These are phyloP conservation scores for Lycopodina hypogea DNA, from an alignment of 37 sponge, comb jelly and placozoan species.

Conservation along the genomic window DNA sequence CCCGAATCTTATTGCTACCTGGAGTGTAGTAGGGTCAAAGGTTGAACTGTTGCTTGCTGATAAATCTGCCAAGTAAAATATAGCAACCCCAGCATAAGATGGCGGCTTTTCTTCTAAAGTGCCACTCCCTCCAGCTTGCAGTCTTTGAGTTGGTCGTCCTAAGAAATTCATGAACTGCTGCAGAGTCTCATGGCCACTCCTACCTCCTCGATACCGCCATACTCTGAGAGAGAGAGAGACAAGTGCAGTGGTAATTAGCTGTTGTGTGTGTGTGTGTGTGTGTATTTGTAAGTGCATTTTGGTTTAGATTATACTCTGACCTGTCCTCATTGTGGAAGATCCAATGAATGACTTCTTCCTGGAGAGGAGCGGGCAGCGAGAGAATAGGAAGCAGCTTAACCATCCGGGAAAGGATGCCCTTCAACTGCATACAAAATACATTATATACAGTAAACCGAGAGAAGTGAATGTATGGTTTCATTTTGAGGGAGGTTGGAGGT, in stretches of 20 bases:
- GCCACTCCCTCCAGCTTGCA: background rate
- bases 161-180: constrained; percentile 83
- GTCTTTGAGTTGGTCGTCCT: constrained; percentile 6
- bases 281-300: background rate
- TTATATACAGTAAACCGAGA: background rate
- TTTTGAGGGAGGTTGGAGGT: too few relatives aligned
- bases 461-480: too few relatives aligned
- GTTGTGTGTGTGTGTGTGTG: too few relatives aligned
- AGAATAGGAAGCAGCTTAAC: constrained; percentile 28
- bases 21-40: background rate
- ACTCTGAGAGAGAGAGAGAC: constrained; percentile 47
- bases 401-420: constrained; percentile 10
- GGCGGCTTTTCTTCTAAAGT: background rate
- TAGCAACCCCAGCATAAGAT: constrained; percentile 49
- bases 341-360: constrained; percentile 83
- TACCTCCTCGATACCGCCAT: constrained; percentile 84
- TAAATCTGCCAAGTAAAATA: constrained; percentile 12
- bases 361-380: constrained; percentile 44
- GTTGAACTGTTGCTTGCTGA: background rate
- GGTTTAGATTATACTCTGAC: constrained; percentile 5
- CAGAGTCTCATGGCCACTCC: constrained; percentile 78
- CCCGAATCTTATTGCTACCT: background rate
- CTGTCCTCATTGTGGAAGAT: constrained; percentile 83
- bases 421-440: constrained; percentile 17
- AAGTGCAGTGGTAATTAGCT: too few relatives aligned